Conservation (phyloP, 2,113 vertebrate species). For the Seriola dumerili region DNA sequence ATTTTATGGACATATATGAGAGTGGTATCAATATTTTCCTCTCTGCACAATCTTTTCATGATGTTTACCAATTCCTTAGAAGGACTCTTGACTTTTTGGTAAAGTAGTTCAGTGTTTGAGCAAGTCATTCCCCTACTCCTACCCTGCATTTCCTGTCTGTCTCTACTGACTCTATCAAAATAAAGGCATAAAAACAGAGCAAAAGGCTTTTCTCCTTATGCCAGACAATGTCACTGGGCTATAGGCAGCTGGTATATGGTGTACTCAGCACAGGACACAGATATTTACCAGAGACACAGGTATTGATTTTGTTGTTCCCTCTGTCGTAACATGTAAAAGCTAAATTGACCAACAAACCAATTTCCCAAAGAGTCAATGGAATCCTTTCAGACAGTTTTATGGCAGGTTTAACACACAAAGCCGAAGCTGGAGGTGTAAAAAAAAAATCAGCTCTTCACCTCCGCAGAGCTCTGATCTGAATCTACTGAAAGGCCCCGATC, state of each 20-base stretch:
- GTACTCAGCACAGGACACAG: slow-evolving; percentile 11
- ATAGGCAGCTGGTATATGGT: not conserved
- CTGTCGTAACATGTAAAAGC: slow-evolving; percentile 57
- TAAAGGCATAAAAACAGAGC: not conserved
- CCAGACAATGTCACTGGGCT: not conserved
- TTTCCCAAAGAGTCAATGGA: slow-evolving; percentile 50
- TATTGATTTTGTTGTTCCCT: slow-evolving; percentile 56
- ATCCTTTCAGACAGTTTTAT: slow-evolving; percentile 52
- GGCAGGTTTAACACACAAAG: slow-evolving; percentile 46
- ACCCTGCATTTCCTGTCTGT: no score
- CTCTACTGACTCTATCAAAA: no score
- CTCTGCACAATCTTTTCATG: no score
- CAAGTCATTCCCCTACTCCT: no score
- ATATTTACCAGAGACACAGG: slow-evolving; percentile 26
- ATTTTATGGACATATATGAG: no score
- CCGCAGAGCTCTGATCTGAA: not conserved
- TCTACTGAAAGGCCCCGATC: not conserved
- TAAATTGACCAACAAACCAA: slow-evolving; percentile 66
- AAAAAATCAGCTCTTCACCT: slow-evolving; percentile 19
- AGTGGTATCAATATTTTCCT: no score
- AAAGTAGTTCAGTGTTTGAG: not conserved
- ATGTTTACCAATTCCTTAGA: not conserved
- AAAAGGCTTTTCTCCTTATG: not conserved
- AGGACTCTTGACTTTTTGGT: not conserved
- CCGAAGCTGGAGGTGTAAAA: not conserved